phyloP scores from a whole-genome alignment of 2,797 vertebrate species.

The Clarias laeviceps region DNA sequence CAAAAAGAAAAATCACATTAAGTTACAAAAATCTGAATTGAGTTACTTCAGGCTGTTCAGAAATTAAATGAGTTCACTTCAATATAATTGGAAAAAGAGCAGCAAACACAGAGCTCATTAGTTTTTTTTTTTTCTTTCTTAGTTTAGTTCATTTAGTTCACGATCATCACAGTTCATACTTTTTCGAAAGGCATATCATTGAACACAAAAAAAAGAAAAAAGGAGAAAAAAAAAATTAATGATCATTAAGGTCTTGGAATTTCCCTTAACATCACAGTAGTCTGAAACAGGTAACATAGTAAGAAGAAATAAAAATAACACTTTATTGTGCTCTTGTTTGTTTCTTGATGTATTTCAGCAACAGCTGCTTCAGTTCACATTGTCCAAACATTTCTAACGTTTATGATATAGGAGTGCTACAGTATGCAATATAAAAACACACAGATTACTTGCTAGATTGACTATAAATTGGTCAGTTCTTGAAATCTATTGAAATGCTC shows the following conservation, averaged over 20 bases:
- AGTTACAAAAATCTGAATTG: no score
- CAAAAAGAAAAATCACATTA: no score
- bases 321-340: constrained; percentile 84
- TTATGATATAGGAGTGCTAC: constrained; percentile 83
- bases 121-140: background rate
- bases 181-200: constrained; percentile 10
- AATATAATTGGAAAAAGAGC: constrained; percentile 8
- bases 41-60: no score
- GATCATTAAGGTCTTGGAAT: constrained; percentile 68
- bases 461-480: constrained; percentile 78
- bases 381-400: constrained; percentile 75
- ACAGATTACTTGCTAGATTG: constrained; percentile 76
- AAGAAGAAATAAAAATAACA: constrained; percentile 76
- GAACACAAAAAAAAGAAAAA: background rate
- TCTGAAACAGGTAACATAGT: constrained; percentile 83
- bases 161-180: constrained; percentile 27
- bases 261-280: constrained; percentile 84
- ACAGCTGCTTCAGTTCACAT: constrained; percentile 73
- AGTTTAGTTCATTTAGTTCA: constrained; percentile 35
- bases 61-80: background rate
- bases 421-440: constrained; percentile 85
- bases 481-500: constrained; percentile 74
- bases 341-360: constrained; percentile 75
- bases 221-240: constrained; percentile 3
- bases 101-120: constrained; percentile 23